Percentiles rank a stretch among this genome's conserved stretches.
Conservation (phyloP, 1,140 invertebrate species). For the Drepana arcuata region DNA sequence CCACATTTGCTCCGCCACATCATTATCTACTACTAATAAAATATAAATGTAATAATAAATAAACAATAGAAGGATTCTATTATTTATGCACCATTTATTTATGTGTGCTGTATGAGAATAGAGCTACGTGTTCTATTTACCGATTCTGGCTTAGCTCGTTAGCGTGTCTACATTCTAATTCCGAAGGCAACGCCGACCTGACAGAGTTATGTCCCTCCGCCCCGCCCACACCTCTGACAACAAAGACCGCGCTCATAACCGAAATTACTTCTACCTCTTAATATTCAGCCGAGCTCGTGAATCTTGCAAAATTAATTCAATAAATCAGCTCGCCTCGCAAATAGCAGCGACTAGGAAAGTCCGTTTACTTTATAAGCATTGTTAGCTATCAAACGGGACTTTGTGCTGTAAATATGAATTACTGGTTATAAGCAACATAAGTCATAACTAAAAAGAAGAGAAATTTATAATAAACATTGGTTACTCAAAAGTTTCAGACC, state of each 20-base stretch:
- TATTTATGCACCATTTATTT: too few species aligned
- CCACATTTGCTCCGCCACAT: too few species aligned
- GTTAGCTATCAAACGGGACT: slow-evolving; percentile 27
- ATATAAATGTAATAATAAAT: too few species aligned
- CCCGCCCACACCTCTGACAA: slow-evolving; percentile 30
- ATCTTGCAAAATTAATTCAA: slow-evolving; percentile 59
- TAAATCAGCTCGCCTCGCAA: slow-evolving; percentile 47
- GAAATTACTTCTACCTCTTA: slow-evolving; percentile 52
- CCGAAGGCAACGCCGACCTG: slow-evolving; percentile 18
- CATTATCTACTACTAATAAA: too few species aligned
- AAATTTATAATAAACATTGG: too few species aligned
- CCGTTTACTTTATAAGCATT: slow-evolving; percentile 33
- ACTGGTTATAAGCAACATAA: slow-evolving; percentile 11
- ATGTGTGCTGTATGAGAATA: too few species aligned
- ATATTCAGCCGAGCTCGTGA: slow-evolving; percentile 42
- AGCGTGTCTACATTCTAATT: slow-evolving; percentile 31
- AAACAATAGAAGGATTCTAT: too few species aligned
- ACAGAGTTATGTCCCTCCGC: slow-evolving; percentile 33
- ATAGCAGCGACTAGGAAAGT: slow-evolving; percentile 34
- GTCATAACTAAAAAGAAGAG: too few species aligned
- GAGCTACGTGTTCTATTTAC: slow-evolving; percentile 7
- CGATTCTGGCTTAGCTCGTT: slow-evolving; percentile 26
- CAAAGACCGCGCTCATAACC: slow-evolving; percentile 46
- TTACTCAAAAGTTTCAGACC: too few species aligned
- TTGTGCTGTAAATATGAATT: slow-evolving; percentile 19